A percentile compares a stretch with the other conserved stretches of the same genome.
phyloP scores from a whole-genome alignment of 2,888 invertebrate species.

The Gasteruption jaculator region DNA sequence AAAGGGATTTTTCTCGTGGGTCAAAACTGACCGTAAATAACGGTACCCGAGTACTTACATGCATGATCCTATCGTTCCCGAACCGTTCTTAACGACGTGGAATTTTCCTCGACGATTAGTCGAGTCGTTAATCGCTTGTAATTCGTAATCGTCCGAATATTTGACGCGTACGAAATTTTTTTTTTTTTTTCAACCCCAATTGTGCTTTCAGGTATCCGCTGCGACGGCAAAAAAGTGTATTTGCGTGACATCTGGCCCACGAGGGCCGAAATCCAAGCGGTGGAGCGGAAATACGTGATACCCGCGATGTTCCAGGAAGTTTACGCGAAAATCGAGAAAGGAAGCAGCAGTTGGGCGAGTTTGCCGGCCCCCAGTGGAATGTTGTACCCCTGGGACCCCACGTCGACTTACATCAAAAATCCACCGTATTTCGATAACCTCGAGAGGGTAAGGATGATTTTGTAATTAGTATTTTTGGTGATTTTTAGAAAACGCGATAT shows the following conservation, averaged over 20 bases:
- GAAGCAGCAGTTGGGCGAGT: constrained; percentile 81
- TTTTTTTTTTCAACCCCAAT: constrained; percentile 1
- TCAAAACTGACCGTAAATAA: no score
- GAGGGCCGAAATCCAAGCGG: constrained; percentile 79
- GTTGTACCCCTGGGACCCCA: constrained; percentile 86
- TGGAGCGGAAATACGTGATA: constrained; percentile 85
- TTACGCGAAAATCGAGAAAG: constrained; percentile 79
- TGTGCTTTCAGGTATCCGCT: constrained; percentile 29
- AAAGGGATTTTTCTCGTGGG: no score
- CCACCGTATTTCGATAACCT: constrained; percentile 94
- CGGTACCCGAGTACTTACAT: no score
- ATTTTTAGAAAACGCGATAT: constrained; percentile 2
- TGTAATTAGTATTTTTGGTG: neutral
- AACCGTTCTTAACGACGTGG: no score
- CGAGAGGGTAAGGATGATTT: constrained; percentile 53
- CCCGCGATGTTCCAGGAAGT: constrained; percentile 95
- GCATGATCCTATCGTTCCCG: no score
- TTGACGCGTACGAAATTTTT: neutral
- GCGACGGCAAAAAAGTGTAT: constrained; percentile 74
- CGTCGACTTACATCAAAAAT: constrained; percentile 91
- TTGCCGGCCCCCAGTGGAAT: constrained; percentile 74
- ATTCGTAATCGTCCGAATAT: neutral
- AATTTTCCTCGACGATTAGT: neutral
- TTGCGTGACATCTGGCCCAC: constrained; percentile 95
- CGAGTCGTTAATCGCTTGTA: neutral